phyloP scores from a whole-genome alignment of 23 tunicate genomes.

The Halocynthia roretzi region DNA sequence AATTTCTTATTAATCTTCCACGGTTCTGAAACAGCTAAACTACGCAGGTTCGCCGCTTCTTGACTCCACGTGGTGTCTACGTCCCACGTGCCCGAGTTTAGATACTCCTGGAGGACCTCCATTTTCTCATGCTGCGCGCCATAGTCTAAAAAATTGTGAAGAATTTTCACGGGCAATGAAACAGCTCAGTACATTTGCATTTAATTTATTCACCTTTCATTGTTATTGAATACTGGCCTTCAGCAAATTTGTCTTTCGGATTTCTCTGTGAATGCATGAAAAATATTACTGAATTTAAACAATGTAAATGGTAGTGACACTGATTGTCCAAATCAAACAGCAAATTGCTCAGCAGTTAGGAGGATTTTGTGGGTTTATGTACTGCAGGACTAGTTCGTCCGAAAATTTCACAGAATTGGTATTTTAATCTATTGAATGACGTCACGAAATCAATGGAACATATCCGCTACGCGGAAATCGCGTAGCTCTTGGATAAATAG shows the following conservation, averaged over 20 bases:
- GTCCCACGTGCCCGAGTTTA: constrained; percentile 82
- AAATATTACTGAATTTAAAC: too few species aligned
- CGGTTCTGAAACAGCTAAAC: constrained; percentile 61
- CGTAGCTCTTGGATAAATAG: too few species aligned
- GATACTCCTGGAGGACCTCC: constrained; percentile 65
- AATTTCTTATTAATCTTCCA: constrained; percentile 32
- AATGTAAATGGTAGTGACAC: too few species aligned
- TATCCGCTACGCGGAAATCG: too few species aligned
- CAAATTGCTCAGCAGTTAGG: too few species aligned
- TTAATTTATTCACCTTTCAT: constrained; percentile 36
- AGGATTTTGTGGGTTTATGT: too few species aligned
- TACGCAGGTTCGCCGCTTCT: constrained; percentile 57
- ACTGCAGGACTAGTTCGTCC: too few species aligned
- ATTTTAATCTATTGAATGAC: too few species aligned
- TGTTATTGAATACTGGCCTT: constrained; percentile 57
- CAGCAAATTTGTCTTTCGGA: constrained; percentile 61
- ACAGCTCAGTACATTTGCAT: not conserved
- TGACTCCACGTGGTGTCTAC: constrained; percentile 75
- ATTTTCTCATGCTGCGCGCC: constrained; percentile 67
- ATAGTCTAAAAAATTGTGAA: constrained; percentile 43
- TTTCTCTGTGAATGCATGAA: constrained; percentile 41
- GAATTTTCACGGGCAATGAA: not conserved
- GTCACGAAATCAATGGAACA: too few species aligned
- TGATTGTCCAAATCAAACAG: too few species aligned
- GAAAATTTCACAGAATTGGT: too few species aligned